Evolutionary conservation across 64 coral and sea anemone genomes (phyloP).

Genomic region (Dendronephthya gigantea): DNA sequence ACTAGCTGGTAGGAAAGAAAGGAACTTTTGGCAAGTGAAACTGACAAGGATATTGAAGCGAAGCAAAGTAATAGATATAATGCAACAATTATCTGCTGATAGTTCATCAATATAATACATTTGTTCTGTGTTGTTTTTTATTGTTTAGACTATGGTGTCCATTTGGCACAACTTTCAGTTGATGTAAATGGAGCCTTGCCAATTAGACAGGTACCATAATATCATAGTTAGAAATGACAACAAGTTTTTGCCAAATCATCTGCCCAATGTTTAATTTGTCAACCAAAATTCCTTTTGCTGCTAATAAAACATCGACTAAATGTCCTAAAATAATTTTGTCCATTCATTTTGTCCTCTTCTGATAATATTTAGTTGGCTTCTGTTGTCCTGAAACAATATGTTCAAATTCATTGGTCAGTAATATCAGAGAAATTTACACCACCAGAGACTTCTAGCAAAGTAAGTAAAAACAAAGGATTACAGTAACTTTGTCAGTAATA

Average conservation of each 20-base stretch:
- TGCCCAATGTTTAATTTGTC: background rate
- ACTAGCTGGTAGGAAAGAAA: no score
- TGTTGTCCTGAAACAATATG: conserved; percentile 80
- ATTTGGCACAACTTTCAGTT: conserved; percentile 78
- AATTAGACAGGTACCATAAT: conserved; percentile 63
- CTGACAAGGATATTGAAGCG: no score
- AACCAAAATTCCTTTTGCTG: no score
- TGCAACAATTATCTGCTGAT: no score
- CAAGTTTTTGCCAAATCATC: background rate
- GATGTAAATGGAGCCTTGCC: conserved; percentile 65
- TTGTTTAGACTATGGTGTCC: conserved; percentile 77
- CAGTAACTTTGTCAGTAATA: no score
- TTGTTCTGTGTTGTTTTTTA: background rate
- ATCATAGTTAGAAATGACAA: background rate
- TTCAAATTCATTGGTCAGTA: conserved; percentile 71
- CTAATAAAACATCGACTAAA: no score
- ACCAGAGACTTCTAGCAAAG: conserved; percentile 66
- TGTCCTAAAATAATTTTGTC: no score
- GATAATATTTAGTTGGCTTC: conserved; percentile 53
- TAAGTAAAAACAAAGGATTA: conserved; percentile 45
- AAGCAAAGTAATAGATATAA: no score
- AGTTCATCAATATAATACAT: no score
- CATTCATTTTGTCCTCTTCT: background rate
- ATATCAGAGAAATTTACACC: conserved; percentile 72
- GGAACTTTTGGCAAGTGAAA: no score